These are phyloP conservation scores for Allobates femoralis DNA, from an alignment of 2,797 vertebrate genomes.

Conservation along the genomic window DNA sequence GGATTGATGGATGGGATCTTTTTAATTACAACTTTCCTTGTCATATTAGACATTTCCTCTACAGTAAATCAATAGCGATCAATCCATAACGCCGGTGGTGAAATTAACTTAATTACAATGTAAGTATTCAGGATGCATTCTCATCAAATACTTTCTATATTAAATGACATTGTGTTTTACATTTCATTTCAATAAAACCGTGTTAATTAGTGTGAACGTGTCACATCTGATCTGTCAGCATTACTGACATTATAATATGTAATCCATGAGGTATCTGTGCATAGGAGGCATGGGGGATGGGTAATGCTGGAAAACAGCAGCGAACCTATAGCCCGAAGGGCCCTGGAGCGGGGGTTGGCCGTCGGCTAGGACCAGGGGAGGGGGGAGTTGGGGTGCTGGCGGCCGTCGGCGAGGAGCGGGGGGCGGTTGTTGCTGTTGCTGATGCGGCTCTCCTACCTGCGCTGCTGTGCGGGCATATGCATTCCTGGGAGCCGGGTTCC, in stretches of 20 bases:
- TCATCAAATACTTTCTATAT: not conserved
- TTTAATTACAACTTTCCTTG: not conserved
- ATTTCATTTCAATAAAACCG: not conserved
- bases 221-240: not conserved
- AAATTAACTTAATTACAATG: not conserved
- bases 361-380: no score
- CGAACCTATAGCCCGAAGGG: no score
- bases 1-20: not conserved
- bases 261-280: no score
- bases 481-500: no score
- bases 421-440: no score
- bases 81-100: not conserved
- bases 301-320: no score
- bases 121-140: not conserved
- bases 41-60: not conserved
- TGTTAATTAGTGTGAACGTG: not conserved
- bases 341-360: no score
- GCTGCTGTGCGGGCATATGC: no score
- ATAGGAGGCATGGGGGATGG: no score
- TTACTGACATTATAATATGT: not conserved
- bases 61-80: conserved; percentile 15
- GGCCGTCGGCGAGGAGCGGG: no score
- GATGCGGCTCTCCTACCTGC: no score
- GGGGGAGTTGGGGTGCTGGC: no score
- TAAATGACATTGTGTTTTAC: not conserved